A percentile compares a stretch with the other conserved stretches of the same genome.
Evolutionary conservation across 2,888 invertebrate genomes (phyloP).

Genomic region (Nowickia ferox): DNA sequence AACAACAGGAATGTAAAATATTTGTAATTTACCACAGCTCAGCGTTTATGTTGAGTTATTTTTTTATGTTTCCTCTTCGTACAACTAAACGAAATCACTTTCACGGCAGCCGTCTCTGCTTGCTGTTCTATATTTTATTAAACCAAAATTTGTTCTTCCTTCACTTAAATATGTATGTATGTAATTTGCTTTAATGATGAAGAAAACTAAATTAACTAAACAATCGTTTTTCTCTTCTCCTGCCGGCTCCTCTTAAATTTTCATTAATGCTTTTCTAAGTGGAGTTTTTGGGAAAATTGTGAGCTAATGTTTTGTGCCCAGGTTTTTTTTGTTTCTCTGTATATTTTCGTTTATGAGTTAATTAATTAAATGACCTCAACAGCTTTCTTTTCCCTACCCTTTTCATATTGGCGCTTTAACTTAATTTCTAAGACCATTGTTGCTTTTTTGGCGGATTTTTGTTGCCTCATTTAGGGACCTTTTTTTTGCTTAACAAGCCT

Average conservation of each 20-base stretch:
- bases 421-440: slow-evolving; percentile 13
- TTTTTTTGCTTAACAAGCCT: slow-evolving; percentile 54
- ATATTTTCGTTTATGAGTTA: slow-evolving; percentile 76
- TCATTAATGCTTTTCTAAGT: slow-evolving; percentile 25
- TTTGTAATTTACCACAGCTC: slow-evolving; percentile 64
- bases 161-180: neutral
- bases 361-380: slow-evolving; percentile 80
- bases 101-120: neutral
- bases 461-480: slow-evolving; percentile 32
- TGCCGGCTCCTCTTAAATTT: neutral
- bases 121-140: slow-evolving; percentile 22
- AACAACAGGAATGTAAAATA: slow-evolving; percentile 24
- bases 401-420: neutral
- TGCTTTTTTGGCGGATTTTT: slow-evolving; percentile 29
- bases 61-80: slow-evolving; percentile 10
- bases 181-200: neutral
- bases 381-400: slow-evolving; percentile 39
- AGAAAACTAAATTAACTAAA: neutral
- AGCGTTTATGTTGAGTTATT: slow-evolving; percentile 51
- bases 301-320: neutral
- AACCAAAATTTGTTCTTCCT: slow-evolving; percentile 19
- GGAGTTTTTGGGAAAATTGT: neutral
- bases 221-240: neutral
- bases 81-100: slow-evolving; percentile 27
- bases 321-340: slow-evolving; percentile 21